Evolutionary conservation across 2,888 invertebrate genomes (phyloP).

Genomic region (Eupithecia inturbata): DNA sequence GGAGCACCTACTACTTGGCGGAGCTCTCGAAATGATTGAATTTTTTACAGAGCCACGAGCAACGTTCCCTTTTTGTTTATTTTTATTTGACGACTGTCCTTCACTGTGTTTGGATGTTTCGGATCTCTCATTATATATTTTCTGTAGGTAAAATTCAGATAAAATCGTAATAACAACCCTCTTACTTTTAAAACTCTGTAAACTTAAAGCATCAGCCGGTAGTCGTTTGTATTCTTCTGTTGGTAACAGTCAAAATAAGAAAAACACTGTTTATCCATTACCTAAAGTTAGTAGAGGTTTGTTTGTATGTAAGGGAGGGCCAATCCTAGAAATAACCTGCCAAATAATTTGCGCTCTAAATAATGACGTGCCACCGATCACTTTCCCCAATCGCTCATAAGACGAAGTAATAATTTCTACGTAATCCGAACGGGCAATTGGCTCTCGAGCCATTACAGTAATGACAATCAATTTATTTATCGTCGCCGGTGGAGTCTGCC

Average conservation of each 20-base stretch:
- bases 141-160: neutral
- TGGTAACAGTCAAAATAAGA: neutral
- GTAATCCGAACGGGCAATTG: conserved; percentile 55
- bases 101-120: conserved; percentile 1
- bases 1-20: conserved; percentile 20
- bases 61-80: conserved; percentile 28
- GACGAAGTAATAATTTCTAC: conserved; percentile 40
- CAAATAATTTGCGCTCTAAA: conserved; percentile 7
- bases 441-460: conserved; percentile 60
- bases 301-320: neutral
- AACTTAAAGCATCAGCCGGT: neutral
- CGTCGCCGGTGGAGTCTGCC: conserved; percentile 58
- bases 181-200: neutral
- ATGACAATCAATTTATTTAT: conserved; percentile 68
- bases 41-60: conserved; percentile 53
- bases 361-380: conserved; percentile 22
- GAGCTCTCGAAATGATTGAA: conserved; percentile 65
- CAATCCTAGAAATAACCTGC: neutral
- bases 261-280: neutral
- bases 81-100: conserved; percentile 13
- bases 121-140: neutral
- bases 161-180: neutral
- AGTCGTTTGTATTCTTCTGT: neutral
- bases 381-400: conserved; percentile 35
- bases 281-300: neutral